Conservation (phyloP, 2,797 vertebrate genomes). For the Lagocephalus sceleratus region DNA sequence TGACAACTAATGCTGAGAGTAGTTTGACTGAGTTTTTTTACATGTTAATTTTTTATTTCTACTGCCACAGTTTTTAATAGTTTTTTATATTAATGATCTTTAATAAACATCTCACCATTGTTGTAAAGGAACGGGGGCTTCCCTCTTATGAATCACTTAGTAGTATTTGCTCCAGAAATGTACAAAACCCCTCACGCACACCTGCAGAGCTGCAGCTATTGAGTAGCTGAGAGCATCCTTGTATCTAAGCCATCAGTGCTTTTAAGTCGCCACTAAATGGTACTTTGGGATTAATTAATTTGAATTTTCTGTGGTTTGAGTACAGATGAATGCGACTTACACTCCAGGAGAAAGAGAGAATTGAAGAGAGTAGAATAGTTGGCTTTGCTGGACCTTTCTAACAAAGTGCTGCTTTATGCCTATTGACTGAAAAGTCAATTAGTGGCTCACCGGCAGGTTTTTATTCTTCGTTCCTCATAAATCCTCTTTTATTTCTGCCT, state of each 20-base stretch:
- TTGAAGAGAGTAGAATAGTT: constrained; percentile 46
- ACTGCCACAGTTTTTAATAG: too few species aligned
- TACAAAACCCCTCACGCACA: constrained; percentile 19
- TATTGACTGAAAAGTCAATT: constrained; percentile 5
- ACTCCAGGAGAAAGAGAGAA: constrained; percentile 19
- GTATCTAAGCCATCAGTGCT: constrained; percentile 83
- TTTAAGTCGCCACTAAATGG: constrained; percentile 82
- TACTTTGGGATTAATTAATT: constrained; percentile 95
- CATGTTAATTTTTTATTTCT: too few species aligned
- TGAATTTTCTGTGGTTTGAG: constrained; percentile 90
- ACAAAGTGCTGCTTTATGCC: constrained; percentile 31
- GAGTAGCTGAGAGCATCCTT: constrained; percentile 89
- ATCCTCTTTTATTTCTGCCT: constrained; percentile 36
- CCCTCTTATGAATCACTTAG: constrained; percentile 25
- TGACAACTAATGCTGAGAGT: too few species aligned
- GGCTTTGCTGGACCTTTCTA: constrained; percentile 81
- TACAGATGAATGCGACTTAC: constrained; percentile 61
- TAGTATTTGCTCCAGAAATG: constrained; percentile 10
- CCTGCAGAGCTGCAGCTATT: constrained; percentile 76
- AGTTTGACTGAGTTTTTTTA: too few species aligned
- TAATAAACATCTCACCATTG: constrained; percentile 1
- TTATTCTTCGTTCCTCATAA: constrained; percentile 38
- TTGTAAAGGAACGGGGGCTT: constrained; percentile 12
- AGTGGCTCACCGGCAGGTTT: constrained; percentile 39
- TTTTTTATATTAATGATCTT: too few species aligned